Evolutionary conservation across 2,797 vertebrate species (phyloP).

Genomic region (Hoplostethus mediterraneus): DNA sequence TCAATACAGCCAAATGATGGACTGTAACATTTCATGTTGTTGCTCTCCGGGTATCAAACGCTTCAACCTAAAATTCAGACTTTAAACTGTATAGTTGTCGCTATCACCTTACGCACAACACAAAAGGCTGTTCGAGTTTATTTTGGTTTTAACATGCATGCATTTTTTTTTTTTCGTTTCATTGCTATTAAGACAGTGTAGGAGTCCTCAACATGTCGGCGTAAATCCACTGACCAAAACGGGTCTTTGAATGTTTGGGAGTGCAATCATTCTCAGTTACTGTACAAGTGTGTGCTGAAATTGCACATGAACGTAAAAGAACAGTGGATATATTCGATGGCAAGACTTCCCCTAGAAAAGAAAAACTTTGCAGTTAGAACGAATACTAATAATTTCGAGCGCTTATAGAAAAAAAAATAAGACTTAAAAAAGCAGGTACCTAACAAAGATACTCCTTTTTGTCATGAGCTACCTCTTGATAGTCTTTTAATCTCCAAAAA

Average conservation of each 20-base stretch:
- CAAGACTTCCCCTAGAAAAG: slow-evolving; percentile 50
- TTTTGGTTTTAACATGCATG: slow-evolving; percentile 25
- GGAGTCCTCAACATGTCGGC: slow-evolving; percentile 41
- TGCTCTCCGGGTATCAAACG: slow-evolving; percentile 19
- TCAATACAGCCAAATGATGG: slow-evolving; percentile 30
- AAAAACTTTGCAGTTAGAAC: slow-evolving; percentile 46
- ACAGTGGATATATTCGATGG: slow-evolving; percentile 39
- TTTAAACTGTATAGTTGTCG: slow-evolving; percentile 23
- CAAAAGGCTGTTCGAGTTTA: slow-evolving; percentile 33
- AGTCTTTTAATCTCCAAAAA: slow-evolving; percentile 59
- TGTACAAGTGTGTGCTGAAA: slow-evolving; percentile 74
- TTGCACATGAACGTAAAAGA: slow-evolving; percentile 56
- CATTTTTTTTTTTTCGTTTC: slow-evolving; percentile 20
- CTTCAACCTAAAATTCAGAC: slow-evolving; percentile 29
- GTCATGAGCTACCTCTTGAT: slow-evolving; percentile 57
- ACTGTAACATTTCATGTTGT: slow-evolving; percentile 40
- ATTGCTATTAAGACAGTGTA: slow-evolving; percentile 22
- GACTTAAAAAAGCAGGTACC: slow-evolving; percentile 76
- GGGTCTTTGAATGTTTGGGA: slow-evolving; percentile 43
- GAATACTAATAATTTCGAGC: slow-evolving; percentile 55
- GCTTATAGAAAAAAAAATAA: slow-evolving; percentile 22
- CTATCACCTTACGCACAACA: slow-evolving; percentile 15
- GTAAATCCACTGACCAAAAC: slow-evolving; percentile 41
- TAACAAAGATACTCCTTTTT: slow-evolving; percentile 77
- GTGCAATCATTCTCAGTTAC: slow-evolving; percentile 64